Evolutionary conservation across 2,888 invertebrate species (phyloP).

Genomic region (Hirudinaria manillensis): DNA sequence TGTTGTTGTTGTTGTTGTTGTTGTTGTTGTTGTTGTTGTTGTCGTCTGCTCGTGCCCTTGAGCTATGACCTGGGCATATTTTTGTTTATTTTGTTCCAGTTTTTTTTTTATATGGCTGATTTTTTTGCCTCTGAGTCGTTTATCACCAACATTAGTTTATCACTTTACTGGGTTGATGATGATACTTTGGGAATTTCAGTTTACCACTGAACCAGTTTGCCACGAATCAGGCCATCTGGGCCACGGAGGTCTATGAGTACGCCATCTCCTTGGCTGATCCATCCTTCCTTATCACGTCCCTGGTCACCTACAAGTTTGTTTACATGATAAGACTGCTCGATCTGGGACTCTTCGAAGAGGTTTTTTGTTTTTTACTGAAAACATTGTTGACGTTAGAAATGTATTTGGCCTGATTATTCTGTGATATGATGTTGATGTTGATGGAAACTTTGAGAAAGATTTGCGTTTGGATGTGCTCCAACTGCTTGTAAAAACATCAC

Average conservation of each 20-base stretch:
- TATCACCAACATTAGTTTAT: too few species aligned
- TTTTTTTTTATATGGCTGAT: not conserved
- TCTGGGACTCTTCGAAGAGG: constrained; percentile 71
- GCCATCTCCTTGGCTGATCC: constrained; percentile 75
- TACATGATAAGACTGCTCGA: constrained; percentile 72
- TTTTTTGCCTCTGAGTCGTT: too few species aligned
- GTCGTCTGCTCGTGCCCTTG: too few species aligned
- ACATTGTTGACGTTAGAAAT: not conserved
- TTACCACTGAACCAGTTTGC: constrained; percentile 59
- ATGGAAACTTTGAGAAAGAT: not conserved
- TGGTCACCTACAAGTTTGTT: constrained; percentile 80
- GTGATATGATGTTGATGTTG: not conserved
- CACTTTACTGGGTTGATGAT: too few species aligned
- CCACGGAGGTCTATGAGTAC: constrained; percentile 92
- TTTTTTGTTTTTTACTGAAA: constrained; percentile 35
- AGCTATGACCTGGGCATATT: too few species aligned
- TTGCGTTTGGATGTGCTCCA: too few species aligned
- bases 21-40: too few species aligned
- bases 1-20: too few species aligned
- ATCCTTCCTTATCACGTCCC: constrained; percentile 67
- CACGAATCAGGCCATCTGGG: constrained; percentile 77
- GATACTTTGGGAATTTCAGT: constrained; percentile 30
- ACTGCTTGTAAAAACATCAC: too few species aligned
- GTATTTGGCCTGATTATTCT: not conserved
- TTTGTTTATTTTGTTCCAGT: not conserved